Percentiles rank a stretch among this genome's conserved stretches.
Evolutionary conservation across 2,113 vertebrate genomes (phyloP).

Genomic region (Epinephelus lanceolatus): DNA sequence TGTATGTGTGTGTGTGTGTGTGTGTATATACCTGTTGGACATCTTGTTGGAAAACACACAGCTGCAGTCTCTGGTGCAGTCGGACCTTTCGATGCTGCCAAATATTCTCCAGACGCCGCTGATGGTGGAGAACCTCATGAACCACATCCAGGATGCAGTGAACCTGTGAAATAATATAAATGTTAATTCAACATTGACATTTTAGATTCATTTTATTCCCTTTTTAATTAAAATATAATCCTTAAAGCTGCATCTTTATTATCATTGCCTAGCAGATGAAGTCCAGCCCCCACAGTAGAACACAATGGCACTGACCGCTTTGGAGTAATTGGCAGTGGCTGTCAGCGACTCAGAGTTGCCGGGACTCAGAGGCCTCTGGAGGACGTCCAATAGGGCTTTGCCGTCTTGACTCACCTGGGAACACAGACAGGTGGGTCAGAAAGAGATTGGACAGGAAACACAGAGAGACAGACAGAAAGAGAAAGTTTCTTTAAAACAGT

Average conservation of each 20-base stretch:
- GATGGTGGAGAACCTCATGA: conserved; percentile 96
- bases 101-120: conserved; percentile 95
- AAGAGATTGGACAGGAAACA: not conserved
- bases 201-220: not conserved
- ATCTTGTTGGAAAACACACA: conserved; percentile 98
- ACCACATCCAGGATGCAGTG: conserved; percentile 98
- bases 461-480: not conserved
- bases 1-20: not conserved
- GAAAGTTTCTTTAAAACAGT: too few species aligned
- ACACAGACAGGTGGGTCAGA: conserved; percentile 24
- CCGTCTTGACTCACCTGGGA: conserved; percentile 97
- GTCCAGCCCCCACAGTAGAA: not conserved
- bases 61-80: conserved; percentile 96
- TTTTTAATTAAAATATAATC: not conserved
- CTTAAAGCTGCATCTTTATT: not conserved
- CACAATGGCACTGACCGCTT: conserved; percentile 84
- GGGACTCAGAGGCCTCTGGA: conserved; percentile 95
- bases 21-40: conserved; percentile 92
- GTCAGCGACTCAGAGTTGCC: conserved; percentile 97
- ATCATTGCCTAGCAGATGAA: not conserved
- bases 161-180: conserved; percentile 66
- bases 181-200: not conserved
- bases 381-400: conserved; percentile 95
- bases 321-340: conserved; percentile 98
- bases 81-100: conserved; percentile 98